Percentiles rank a stretch among this genome's conserved stretches.
Evolutionary conservation across 2,113 vertebrate species (phyloP).

Genomic region (Emydura subglobosa): DNA sequence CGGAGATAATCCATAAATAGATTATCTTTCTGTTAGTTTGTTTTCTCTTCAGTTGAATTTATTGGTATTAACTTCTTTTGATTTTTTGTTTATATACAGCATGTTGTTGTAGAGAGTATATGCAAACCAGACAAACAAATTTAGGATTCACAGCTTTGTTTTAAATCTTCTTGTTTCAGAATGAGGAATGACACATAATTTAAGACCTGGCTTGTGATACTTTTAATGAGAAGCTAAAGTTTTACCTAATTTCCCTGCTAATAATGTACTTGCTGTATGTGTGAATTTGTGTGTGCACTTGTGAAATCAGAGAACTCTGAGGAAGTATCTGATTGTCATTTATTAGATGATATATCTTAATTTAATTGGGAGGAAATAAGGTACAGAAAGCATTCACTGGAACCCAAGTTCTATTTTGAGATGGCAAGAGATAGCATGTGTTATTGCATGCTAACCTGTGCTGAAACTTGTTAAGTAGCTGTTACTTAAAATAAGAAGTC

Average conservation of each 20-base stretch:
- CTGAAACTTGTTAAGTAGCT: background rate
- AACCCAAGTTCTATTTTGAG: background rate
- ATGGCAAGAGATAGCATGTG: background rate
- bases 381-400: background rate
- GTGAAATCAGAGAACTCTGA: background rate
- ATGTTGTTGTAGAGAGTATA: background rate
- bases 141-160: background rate
- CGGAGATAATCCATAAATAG: background rate
- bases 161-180: background rate
- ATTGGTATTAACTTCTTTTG: background rate
- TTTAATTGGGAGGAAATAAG: background rate
- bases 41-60: background rate
- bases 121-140: background rate
- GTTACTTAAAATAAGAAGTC: background rate
- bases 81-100: background rate
- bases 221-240: background rate
- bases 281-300: background rate
- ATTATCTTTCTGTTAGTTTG: background rate
- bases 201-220: background rate
- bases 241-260: background rate
- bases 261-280: background rate
- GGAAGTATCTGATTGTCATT: background rate
- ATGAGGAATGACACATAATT: background rate
- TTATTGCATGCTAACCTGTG: background rate
- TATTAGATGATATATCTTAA: background rate